Conservation (phyloP, 2,113 vertebrate genomes). For the Drymodes brunneopygia region DNA sequence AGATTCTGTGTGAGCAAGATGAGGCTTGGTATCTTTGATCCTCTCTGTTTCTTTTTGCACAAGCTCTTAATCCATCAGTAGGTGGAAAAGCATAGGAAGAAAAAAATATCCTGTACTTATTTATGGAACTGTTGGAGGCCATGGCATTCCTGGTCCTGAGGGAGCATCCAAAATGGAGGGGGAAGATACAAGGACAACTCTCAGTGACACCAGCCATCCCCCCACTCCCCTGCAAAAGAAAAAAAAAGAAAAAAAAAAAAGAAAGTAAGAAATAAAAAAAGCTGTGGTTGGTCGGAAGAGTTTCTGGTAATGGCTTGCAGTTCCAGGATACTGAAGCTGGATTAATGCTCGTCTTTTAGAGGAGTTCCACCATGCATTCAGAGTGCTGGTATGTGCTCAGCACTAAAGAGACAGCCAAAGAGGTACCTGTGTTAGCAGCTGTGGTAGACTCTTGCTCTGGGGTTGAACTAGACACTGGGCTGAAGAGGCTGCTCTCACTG, state of each 20-base stretch:
- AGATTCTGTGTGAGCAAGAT: not conserved
- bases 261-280: not conserved
- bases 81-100: not conserved
- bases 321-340: not conserved
- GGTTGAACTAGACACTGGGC: not conserved
- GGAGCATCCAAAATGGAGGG: not conserved
- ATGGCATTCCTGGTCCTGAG: not conserved
- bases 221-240: too few relatives aligned
- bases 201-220: not conserved
- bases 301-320: not conserved
- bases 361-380: not conserved
- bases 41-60: not conserved
- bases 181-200: not conserved
- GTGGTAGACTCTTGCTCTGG: not conserved
- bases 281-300: not conserved
- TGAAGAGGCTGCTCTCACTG: not conserved
- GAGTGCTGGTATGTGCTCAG: not conserved
- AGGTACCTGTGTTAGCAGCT: not conserved
- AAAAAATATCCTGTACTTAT: not conserved
- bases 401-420: not conserved
- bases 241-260: not conserved
- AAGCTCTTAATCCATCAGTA: not conserved
- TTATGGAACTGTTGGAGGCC: not conserved
- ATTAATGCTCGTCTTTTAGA: not conserved
- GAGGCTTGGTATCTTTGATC: not conserved